Conservation (phyloP, 1,140 invertebrate genomes). For the Melanaphis sacchari region DNA sequence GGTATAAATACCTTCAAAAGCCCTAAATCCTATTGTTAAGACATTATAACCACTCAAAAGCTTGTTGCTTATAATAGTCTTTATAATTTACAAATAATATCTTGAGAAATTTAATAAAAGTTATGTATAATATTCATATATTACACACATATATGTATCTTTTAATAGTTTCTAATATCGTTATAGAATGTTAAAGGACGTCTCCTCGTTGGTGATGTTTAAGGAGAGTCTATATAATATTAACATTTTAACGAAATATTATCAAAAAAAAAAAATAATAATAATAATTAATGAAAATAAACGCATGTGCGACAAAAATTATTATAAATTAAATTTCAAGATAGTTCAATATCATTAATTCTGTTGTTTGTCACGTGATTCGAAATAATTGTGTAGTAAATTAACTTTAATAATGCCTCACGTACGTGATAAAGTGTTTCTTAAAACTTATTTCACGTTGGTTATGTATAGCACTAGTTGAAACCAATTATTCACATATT, state of each 20-base stretch:
- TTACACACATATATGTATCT: background rate
- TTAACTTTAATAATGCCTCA: no score
- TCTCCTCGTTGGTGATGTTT: background rate
- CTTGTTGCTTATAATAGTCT: background rate
- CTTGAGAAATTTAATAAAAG: conserved; percentile 57
- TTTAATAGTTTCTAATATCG: no score
- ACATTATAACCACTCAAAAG: background rate
- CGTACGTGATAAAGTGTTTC: background rate
- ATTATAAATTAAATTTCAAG: background rate
- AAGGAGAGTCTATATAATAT: background rate
- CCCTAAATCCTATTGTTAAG: background rate
- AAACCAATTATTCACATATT: no score
- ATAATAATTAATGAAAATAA: background rate
- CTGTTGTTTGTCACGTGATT: background rate
- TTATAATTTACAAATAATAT: background rate
- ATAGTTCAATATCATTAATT: background rate
- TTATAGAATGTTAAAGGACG: background rate
- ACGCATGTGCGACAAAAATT: background rate
- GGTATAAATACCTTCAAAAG: background rate
- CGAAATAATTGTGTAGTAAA: no score
- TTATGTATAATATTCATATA: background rate
- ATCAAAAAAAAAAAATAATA: background rate
- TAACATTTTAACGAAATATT: background rate
- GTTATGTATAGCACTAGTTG: background rate
- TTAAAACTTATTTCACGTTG: background rate